Conservation (phyloP, 2,888 invertebrate genomes). For the Temnothorax unifasciatus region DNA sequence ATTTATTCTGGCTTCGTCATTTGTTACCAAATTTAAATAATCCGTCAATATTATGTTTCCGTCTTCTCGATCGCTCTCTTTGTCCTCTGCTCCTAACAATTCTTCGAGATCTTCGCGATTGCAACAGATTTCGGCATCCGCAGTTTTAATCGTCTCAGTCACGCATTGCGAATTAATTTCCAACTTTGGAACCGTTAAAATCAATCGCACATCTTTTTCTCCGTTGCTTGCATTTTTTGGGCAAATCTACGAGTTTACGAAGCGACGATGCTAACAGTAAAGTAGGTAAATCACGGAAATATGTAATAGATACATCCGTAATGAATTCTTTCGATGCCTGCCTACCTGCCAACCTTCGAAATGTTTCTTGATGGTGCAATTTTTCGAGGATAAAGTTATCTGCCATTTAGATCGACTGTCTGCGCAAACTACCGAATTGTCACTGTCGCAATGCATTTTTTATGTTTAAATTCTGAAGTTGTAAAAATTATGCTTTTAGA, state of each 20-base stretch:
- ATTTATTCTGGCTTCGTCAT: slow-evolving; percentile 58
- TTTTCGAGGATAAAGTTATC: slow-evolving; percentile 66
- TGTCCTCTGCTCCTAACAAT: slow-evolving; percentile 53
- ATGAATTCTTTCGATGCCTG: slow-evolving; percentile 10
- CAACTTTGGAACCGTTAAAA: slow-evolving; percentile 17
- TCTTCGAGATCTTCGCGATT: slow-evolving; percentile 68
- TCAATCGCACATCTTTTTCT: slow-evolving; percentile 35
- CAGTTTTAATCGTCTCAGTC: slow-evolving; percentile 44
- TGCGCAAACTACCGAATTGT: background rate
- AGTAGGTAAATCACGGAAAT: background rate
- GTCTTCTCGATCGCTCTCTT: slow-evolving; percentile 37
- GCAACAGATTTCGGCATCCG: slow-evolving; percentile 65
- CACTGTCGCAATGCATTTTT: slow-evolving; percentile 13
- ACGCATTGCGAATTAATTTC: slow-evolving; percentile 8
- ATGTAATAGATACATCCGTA: background rate
- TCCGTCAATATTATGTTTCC: slow-evolving; percentile 67
- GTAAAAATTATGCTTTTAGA: background rate
- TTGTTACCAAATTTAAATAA: slow-evolving; percentile 64
- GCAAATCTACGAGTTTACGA: slow-evolving; percentile 55
- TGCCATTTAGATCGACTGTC: slow-evolving; percentile 62
- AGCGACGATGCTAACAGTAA: background rate
- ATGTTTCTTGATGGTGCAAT: slow-evolving; percentile 64
- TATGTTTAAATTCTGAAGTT: background rate
- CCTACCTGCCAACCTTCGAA: slow-evolving; percentile 67
- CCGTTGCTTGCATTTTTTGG: slow-evolving; percentile 24